These are phyloP conservation scores for Galbula dea DNA, from an alignment of 2,113 vertebrate species.

Conservation along the genomic window DNA sequence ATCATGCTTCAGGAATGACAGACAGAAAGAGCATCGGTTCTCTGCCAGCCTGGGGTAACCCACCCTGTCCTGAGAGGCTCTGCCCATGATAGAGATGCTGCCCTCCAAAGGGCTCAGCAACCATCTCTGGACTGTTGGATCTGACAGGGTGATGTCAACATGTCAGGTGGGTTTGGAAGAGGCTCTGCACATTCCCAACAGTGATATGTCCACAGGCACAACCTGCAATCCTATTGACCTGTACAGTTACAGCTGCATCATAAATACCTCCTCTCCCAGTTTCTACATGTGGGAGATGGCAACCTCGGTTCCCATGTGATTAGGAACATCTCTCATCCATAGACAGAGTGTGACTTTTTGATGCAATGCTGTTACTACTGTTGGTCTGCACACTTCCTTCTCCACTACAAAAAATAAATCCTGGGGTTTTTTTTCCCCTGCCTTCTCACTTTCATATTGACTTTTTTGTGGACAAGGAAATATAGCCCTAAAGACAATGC, in stretches of 20 bases:
- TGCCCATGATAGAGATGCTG: background rate
- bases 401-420: background rate
- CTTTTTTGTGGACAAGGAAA: background rate
- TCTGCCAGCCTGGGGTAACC: background rate
- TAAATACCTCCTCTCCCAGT: background rate
- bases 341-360: background rate
- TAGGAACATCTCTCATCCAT: background rate
- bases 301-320: rapidly evolving
- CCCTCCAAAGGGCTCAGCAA: background rate
- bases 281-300: background rate
- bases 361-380: background rate
- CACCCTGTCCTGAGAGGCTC: background rate
- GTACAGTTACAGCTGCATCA: background rate
- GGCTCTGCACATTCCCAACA: background rate
- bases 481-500: background rate
- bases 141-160: background rate
- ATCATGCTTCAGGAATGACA: background rate
- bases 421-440: rapidly evolving
- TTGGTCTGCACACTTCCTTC: background rate
- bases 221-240: background rate
- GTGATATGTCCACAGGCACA: background rate
- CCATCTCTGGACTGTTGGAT: rapidly evolving
- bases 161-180: rapidly evolving
- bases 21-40: background rate
- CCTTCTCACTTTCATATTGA: background rate